Conservation (phyloP, 2,797 vertebrate species). For the Smutsia temminckii region DNA sequence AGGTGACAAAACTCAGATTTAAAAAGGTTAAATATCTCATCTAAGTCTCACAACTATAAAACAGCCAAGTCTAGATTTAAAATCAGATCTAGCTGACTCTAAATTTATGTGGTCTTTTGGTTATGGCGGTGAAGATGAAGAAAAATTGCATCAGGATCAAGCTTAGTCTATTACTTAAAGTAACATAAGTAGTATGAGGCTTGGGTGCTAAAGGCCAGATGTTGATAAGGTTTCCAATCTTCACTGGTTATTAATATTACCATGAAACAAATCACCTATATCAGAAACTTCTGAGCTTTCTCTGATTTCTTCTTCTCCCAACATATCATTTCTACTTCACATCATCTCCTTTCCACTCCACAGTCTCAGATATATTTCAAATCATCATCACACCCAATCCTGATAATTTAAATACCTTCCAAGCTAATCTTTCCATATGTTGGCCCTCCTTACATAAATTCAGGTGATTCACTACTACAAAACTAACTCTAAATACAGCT, state of each 20-base stretch:
- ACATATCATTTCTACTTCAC: neutral
- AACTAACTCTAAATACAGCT: neutral
- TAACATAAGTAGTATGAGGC: neutral
- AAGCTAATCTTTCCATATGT: neutral
- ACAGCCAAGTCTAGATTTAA: neutral
- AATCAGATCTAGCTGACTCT: neutral
- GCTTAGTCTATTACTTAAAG: neutral
- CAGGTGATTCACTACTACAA: neutral
- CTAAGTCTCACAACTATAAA: neutral
- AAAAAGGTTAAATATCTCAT: neutral
- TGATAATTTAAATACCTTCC: neutral
- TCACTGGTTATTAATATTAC: neutral
- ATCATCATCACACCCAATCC: neutral
- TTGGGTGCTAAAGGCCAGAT: neutral
- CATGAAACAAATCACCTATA: neutral
- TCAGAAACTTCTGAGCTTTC: neutral
- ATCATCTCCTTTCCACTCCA: neutral
- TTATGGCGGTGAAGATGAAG: neutral
- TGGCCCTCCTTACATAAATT: neutral
- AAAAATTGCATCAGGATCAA: neutral
- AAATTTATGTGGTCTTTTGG: neutral
- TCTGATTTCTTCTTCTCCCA: neutral
- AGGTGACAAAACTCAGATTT: neutral
- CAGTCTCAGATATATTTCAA: neutral
- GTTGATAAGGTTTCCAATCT: neutral